A percentile compares a stretch with the other conserved stretches of the same genome.
Evolutionary conservation across 1,140 invertebrate genomes (phyloP).

Genomic region (Psilanteris sp.): DNA sequence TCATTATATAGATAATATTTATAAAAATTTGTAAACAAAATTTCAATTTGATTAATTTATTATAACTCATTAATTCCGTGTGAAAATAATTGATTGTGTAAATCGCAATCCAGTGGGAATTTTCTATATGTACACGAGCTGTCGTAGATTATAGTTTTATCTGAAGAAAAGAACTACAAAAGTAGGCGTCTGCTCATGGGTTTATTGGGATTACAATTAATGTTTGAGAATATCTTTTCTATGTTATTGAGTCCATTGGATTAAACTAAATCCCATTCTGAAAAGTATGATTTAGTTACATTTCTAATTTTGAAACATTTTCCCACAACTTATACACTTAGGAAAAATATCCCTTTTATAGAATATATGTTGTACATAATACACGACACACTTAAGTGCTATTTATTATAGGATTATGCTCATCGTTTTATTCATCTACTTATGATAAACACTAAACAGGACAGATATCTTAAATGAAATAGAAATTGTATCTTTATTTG

Average conservation of each 20-base stretch:
- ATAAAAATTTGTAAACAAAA: no score
- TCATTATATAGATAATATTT: no score
- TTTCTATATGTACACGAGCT: background rate
- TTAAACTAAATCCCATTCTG: slow-evolving; percentile 52
- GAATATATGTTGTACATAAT: no score
- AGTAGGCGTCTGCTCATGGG: slow-evolving; percentile 16
- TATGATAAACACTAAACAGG: no score
- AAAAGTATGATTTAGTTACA: slow-evolving; percentile 50
- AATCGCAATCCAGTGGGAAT: background rate
- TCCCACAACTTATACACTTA: slow-evolving; percentile 27
- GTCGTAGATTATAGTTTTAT: slow-evolving; percentile 13
- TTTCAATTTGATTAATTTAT: no score
- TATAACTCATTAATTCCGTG: no score
- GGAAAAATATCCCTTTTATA: no score
- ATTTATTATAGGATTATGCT: slow-evolving; percentile 18
- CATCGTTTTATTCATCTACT: no score
- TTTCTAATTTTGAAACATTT: slow-evolving; percentile 29
- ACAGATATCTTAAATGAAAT: no score
- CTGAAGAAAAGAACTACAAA: slow-evolving; percentile 21
- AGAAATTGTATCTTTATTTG: no score
- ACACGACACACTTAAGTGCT: slow-evolving; percentile 6
- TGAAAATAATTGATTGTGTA: background rate
- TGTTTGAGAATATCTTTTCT: slow-evolving; percentile 43
- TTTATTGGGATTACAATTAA: slow-evolving; percentile 56
- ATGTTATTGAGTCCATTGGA: slow-evolving; percentile 37